A percentile compares a stretch with the other conserved stretches of the same genome.
phyloP scores from a whole-genome alignment of 1,140 invertebrate species.

The Ceratina australensis region DNA sequence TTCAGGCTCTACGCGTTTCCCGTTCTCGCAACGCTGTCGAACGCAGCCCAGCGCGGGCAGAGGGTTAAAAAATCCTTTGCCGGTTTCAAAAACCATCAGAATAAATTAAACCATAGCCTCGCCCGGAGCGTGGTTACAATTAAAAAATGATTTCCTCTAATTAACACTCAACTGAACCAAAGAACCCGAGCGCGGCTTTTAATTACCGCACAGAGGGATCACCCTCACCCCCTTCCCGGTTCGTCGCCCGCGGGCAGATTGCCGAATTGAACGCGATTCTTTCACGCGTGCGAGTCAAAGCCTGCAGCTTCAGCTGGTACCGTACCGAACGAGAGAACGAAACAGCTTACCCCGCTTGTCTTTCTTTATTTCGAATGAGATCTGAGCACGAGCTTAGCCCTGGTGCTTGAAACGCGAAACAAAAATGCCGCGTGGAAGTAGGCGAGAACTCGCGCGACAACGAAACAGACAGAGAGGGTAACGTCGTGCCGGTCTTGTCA shows the following conservation, averaged over 20 bases:
- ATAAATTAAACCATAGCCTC: not conserved
- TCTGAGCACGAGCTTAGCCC: conserved; percentile 42
- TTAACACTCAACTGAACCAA: conserved; percentile 36
- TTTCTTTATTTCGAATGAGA: conserved; percentile 45
- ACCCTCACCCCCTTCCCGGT: not conserved
- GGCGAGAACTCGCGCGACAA: conserved; percentile 12
- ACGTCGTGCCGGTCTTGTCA: conserved; percentile 35
- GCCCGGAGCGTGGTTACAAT: not conserved
- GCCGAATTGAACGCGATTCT: conserved; percentile 43
- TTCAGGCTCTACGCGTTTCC: too few species aligned
- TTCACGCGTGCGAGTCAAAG: not conserved
- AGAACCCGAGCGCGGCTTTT: conserved; percentile 22
- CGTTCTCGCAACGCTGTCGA: not conserved
- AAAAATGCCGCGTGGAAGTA: conserved; percentile 36
- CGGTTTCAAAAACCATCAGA: not conserved
- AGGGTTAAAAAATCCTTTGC: not conserved
- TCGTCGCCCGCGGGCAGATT: not conserved
- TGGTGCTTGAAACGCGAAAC: conserved; percentile 29
- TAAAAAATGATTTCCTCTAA: conserved; percentile 42
- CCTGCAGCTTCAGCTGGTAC: not conserved
- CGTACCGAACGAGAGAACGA: not conserved
- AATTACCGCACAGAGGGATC: conserved; percentile 22
- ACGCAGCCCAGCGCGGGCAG: not conserved
- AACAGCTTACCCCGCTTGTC: conserved; percentile 44
- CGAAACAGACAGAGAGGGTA: not conserved